These are phyloP conservation scores for Brachypodius melanocephalos DNA, from an alignment of 2,113 vertebrate genomes.

Conservation along the genomic window DNA sequence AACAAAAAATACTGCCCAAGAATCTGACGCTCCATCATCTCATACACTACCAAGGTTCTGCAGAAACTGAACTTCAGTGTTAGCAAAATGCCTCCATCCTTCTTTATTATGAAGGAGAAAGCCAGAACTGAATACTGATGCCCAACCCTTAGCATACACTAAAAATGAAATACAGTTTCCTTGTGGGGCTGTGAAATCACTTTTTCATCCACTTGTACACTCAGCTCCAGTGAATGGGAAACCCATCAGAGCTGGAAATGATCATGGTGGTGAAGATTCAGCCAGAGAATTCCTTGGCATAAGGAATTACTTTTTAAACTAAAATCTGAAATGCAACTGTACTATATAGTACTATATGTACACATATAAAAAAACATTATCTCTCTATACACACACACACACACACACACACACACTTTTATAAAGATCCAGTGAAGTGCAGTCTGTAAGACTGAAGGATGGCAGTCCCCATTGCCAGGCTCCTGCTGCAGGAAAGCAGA, in stretches of 20 bases:
- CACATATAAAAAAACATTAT: background rate
- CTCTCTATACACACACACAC: background rate
- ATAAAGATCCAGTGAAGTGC: background rate
- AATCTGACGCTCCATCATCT: background rate
- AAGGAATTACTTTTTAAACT: background rate
- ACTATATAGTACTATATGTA: background rate
- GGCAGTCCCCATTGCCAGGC: background rate
- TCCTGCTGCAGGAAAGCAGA: background rate
- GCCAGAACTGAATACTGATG: background rate
- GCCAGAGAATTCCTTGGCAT: background rate
- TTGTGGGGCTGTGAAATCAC: background rate
- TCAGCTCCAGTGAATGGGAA: background rate
- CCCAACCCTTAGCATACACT: background rate
- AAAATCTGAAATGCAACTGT: background rate
- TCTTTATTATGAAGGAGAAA: constrained; percentile 25
- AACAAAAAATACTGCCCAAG: background rate
- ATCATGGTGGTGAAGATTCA: background rate
- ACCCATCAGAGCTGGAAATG: background rate
- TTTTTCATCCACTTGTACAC: background rate
- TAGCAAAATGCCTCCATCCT: background rate
- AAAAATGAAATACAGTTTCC: constrained; percentile 11
- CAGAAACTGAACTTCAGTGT: constrained; percentile 2
- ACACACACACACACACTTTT: background rate
- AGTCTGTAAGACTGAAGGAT: background rate
- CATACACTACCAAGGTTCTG: background rate